Conservation (phyloP, 2,797 vertebrate species). For the Chloroceryle amazona region DNA sequence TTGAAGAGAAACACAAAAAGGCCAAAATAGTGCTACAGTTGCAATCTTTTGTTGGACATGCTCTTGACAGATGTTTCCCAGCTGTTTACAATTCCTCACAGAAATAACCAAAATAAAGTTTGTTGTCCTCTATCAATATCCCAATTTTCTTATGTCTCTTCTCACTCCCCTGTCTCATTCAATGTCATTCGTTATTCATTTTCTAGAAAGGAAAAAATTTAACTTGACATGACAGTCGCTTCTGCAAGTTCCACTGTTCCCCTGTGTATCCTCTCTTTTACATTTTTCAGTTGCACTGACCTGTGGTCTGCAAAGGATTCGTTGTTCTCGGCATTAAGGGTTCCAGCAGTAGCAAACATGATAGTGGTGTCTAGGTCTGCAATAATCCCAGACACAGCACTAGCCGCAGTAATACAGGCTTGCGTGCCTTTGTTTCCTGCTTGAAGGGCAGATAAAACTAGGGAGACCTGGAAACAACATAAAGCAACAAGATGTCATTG, state of each 20-base stretch:
- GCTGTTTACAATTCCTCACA: background rate
- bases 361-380: conserved; percentile 99
- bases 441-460: conserved; percentile 96
- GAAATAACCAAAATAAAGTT: background rate
- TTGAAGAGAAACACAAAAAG: background rate
- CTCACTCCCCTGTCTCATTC: background rate
- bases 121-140: background rate
- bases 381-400: conserved; percentile 96
- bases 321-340: conserved; percentile 93
- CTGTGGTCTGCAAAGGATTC: conserved; percentile 99
- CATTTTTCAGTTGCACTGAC: conserved; percentile 72
- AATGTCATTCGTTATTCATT: background rate
- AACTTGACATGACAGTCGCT: background rate
- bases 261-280: fast-evolving
- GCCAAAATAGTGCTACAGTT: background rate
- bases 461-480: conserved; percentile 87
- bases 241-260: background rate
- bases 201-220: background rate
- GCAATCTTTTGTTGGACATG: background rate
- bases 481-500: background rate
- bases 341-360: conserved; percentile 98
- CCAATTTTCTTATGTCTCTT: background rate
- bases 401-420: conserved; percentile 96
- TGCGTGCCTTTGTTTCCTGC: conserved; percentile 98
- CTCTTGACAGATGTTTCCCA: background rate